These are phyloP conservation scores for Phengaris alcon DNA, from an alignment of 2,888 invertebrate species.

Conservation along the genomic window DNA sequence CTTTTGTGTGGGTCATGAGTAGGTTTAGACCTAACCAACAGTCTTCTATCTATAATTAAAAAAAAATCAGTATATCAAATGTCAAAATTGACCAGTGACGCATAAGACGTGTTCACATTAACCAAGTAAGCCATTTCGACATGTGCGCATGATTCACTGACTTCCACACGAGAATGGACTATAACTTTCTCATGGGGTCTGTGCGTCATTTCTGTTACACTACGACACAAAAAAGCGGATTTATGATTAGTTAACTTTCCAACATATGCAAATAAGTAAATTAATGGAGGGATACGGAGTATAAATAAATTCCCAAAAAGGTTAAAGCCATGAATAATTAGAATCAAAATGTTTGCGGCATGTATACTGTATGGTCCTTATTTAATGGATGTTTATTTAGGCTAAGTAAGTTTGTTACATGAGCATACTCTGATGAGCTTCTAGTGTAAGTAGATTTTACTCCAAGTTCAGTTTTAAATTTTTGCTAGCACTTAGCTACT, in stretches of 20 bases:
- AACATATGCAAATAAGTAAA: conserved; percentile 18
- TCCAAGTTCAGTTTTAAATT: conserved; percentile 1
- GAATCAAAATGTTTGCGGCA: conserved; percentile 23
- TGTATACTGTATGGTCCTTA: neutral
- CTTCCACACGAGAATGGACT: no score
- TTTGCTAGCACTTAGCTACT: conserved; percentile 9
- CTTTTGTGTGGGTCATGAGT: no score
- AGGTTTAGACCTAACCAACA: no score
- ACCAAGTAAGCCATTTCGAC: no score
- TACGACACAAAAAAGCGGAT: neutral
- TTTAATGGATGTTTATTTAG: conserved; percentile 9
- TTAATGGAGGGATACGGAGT: conserved; percentile 14
- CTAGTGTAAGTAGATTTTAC: conserved; percentile 9
- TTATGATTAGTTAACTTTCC: conserved; percentile 10
- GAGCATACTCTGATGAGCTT: neutral
- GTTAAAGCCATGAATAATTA: conserved; percentile 24
- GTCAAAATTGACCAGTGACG: no score
- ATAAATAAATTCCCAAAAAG: conserved; percentile 26
- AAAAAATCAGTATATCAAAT: no score
- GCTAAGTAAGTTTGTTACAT: conserved; percentile 13
- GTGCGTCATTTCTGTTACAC: no score
- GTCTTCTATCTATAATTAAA: no score
- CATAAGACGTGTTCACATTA: no score
- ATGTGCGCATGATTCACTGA: no score
- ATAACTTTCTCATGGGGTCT: no score